These are phyloP conservation scores for pig (Sus scrofa) DNA, from an alignment of 2,113 vertebrate genomes.

Conservation along the genomic window DNA sequence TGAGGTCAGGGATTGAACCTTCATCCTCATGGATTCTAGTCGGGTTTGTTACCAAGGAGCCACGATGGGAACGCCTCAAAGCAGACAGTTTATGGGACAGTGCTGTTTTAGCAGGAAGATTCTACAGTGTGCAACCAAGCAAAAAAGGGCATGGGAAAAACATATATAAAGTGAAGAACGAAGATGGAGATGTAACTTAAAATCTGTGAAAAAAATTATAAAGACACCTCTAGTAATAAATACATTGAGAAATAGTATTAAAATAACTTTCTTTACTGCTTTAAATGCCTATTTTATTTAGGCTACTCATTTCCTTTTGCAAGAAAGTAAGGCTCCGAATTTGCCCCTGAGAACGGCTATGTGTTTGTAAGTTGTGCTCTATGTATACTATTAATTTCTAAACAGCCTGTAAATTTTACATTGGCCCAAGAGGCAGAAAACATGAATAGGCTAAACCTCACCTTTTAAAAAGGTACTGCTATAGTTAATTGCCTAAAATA, in stretches of 20 bases:
- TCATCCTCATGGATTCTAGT: no score
- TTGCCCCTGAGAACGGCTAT: background rate
- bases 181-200: conserved; percentile 15
- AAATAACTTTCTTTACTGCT: background rate
- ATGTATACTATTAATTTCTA: background rate
- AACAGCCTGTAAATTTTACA: background rate
- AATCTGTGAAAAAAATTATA: background rate
- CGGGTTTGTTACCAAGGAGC: no score
- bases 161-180: background rate
- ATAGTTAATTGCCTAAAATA: background rate
- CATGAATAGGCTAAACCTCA: background rate
- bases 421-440: background rate
- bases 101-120: background rate
- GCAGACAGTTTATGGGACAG: background rate
- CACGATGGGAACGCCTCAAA: background rate
- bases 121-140: background rate
- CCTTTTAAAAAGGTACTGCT: background rate
- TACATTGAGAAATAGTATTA: conserved; percentile 18
- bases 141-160: background rate
- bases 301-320: background rate
- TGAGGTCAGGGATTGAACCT: no score
- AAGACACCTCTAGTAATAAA: background rate
- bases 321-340: background rate
- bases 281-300: conserved; percentile 20
- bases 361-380: background rate